Conservation (phyloP, 2,113 vertebrate genomes). For the rabbit (Oryctolagus cuniculus) region DNA sequence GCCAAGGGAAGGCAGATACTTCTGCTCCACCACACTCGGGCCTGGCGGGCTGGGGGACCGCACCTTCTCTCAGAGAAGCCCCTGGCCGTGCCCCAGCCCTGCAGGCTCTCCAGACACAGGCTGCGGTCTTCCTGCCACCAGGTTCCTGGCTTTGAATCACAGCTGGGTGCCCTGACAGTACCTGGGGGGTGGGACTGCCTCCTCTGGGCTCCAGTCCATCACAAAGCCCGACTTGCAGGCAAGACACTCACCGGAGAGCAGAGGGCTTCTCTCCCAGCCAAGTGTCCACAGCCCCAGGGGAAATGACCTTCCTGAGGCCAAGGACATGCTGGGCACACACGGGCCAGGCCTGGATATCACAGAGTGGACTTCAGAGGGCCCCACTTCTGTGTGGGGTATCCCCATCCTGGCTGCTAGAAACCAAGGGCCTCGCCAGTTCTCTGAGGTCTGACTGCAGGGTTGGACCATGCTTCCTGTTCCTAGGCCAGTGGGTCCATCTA, state of each 20-base stretch:
- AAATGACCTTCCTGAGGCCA: background rate
- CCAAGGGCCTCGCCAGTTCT: background rate
- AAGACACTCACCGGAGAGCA: background rate
- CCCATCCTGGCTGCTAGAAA: constrained; percentile 44
- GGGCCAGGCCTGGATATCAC: background rate
- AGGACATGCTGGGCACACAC: background rate
- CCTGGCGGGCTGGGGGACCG: background rate
- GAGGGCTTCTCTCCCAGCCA: background rate
- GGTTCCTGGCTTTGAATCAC: background rate
- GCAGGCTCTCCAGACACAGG: background rate
- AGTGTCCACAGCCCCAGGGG: background rate
- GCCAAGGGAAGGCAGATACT: background rate
- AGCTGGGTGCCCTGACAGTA: background rate
- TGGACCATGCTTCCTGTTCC: constrained; percentile 68
- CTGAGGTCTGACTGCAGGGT: constrained; percentile 3
- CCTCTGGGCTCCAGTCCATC: background rate
- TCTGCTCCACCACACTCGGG: too few species aligned
- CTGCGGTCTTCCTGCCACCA: background rate
- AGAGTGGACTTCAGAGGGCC: background rate
- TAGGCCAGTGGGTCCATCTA: background rate
- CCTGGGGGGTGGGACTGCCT: background rate
- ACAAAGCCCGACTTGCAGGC: background rate
- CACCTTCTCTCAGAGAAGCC: background rate
- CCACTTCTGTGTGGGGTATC: background rate
- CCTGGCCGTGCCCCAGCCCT: background rate